Base-by-base conservation (phyloP, 2,888 invertebrate species). In the Tridacna crocea region DNA sequence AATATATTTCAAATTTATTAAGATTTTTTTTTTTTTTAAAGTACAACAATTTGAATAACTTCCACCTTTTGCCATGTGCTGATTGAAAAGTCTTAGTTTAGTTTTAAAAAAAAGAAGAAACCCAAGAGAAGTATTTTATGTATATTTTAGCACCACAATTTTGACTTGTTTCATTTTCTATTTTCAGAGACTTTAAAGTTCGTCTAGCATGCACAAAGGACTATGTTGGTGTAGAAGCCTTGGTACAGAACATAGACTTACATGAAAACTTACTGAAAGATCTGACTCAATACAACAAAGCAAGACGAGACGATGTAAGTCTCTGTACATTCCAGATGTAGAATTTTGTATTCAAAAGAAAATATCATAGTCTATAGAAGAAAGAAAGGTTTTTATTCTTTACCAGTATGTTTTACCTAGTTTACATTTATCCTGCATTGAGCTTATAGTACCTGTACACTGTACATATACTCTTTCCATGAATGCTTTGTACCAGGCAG, bases 191-290 rank as follows among this genome's bases (percentile, higher is more conserved):
- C 80, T 92, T 94, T 83, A 83, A 72, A 12, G 93, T 94, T 13
- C 90, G 94, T 0, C 82, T 82, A 65, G 93, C 92, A 0, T 85
- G 88, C 61, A 85, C 79, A 26, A 88, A 75, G 55, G 93, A 94
- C 76, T 84, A 79, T 8, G 80, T 74, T 12, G 90, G 89, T 10
- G 90, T 94, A 12, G 88, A 90, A 76, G 89, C 88, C 27, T 88
- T 94, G n/a, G 92, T 93, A 4, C 81, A 88, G 48, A 91, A 89
- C 11, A 86, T 94, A 19, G 88, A 92, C 55, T 87, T 91, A 19
- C 86, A 93, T 58, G 91, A 92, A 36, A 92, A 92, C 60, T 88
- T 94, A 8, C 80, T 94, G 76, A 82, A 82, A 63, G 94, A 94
- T 79, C 86, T 94, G 26, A 79, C 87, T 17, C 92, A 92, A 83